Evolutionary conservation across 2,888 invertebrate species (phyloP).

Genomic region (Cheilosia impressa): DNA sequence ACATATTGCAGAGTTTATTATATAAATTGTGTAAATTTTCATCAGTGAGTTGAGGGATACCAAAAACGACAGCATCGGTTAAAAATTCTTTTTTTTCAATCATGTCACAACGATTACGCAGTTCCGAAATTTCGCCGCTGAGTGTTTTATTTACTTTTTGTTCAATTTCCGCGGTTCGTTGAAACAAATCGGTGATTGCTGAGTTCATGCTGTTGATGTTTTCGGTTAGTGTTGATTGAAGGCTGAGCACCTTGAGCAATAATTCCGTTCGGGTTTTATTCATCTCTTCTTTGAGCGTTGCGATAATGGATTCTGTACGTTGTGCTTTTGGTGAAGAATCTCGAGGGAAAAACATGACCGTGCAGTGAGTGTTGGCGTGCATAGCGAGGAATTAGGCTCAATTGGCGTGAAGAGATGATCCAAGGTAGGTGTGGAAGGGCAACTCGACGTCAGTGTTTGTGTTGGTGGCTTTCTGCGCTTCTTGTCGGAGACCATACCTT

Average conservation of each 20-base stretch:
- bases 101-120: background rate
- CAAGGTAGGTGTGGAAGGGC: background rate
- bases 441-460: background rate
- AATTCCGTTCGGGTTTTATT: slow-evolving; percentile 1
- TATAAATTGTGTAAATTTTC: background rate
- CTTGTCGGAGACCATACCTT: background rate
- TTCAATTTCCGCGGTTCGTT: background rate
- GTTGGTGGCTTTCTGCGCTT: background rate
- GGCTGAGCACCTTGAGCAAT: background rate
- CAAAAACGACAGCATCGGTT: too few species aligned
- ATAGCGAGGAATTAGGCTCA: background rate
- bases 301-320: background rate
- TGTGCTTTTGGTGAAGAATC: background rate
- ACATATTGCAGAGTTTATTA: background rate
- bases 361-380: background rate
- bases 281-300: background rate
- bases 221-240: background rate
- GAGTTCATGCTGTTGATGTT: background rate
- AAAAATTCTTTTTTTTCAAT: background rate
- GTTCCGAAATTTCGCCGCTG: background rate
- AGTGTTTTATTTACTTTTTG: background rate
- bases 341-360: background rate
- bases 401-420: background rate
- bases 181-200: background rate
- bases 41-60: background rate